Conservation (phyloP, 2,113 vertebrate species). For the Nibea coibor region DNA sequence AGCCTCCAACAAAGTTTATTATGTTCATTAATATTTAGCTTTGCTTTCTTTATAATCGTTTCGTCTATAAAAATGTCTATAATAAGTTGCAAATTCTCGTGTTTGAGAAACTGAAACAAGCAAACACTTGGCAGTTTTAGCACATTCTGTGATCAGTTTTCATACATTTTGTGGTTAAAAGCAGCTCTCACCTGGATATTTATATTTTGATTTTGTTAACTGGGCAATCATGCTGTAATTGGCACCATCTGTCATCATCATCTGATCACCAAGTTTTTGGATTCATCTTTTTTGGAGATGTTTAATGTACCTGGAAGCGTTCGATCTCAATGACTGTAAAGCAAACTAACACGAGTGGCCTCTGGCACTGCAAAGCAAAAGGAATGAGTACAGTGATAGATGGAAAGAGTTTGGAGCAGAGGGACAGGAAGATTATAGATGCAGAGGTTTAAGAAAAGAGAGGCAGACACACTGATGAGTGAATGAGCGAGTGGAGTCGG, state of each 20-base stretch:
- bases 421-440: conserved; percentile 48
- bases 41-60: neutral
- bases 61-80: too few relatives aligned
- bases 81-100: neutral
- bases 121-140: neutral
- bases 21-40: neutral
- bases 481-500: conserved; percentile 45
- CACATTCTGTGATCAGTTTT: neutral
- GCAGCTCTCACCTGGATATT: neutral
- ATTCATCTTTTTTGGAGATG: neutral
- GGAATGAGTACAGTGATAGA: conserved; percentile 38
- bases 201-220: neutral
- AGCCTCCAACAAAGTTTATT: neutral
- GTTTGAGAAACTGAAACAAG: neutral
- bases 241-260: neutral
- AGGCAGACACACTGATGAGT: conserved; percentile 39
- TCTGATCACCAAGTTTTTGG: neutral
- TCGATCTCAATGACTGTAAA: conserved; percentile 28
- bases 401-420: conserved; percentile 20
- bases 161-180: neutral
- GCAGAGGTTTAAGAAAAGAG: conserved; percentile 43
- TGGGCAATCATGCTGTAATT: neutral
- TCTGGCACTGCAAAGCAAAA: conserved; percentile 18
- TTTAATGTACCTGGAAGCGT: conserved; percentile 28
- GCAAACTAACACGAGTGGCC: conserved; percentile 36